These are phyloP conservation scores for Siniperca obscura DNA, from an alignment of 2,797 vertebrate genomes.

Conservation along the genomic window DNA sequence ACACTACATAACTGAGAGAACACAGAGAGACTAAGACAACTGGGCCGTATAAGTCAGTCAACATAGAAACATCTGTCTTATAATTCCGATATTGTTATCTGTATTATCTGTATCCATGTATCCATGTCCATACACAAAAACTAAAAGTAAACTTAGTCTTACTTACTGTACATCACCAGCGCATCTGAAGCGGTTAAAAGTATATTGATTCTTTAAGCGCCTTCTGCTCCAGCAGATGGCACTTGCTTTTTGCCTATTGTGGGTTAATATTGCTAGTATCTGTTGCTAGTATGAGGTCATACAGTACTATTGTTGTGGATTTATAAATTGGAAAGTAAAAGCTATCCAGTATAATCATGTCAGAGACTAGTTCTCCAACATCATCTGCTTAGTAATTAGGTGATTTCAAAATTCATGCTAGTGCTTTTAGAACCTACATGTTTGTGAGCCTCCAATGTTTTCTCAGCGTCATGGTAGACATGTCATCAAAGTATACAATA, in stretches of 20 bases:
- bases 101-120: no score
- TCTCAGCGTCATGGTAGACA: neutral
- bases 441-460: neutral
- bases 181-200: constrained; percentile 52
- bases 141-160: neutral
- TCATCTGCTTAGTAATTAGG: neutral
- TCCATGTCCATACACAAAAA: neutral
- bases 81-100: constrained; percentile 11
- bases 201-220: constrained; percentile 28
- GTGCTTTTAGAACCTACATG: neutral
- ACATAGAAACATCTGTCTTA: constrained; percentile 33
- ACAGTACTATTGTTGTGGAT: neutral
- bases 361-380: neutral
- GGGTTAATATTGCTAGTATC: constrained; percentile 33
- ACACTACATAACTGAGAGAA: constrained; percentile 68
- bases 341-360: neutral
- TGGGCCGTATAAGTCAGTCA: constrained; percentile 24
- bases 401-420: neutral
- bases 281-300: constrained; percentile 32
- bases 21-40: constrained; percentile 50
- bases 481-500: neutral
- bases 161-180: neutral
- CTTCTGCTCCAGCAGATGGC: constrained; percentile 39
- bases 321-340: neutral
- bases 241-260: constrained; percentile 10